Evolutionary conservation across 2,797 vertebrate species (phyloP), one percentile per base, ranked within the genome.

Genomic region (Tapirus indicus): DNA sequence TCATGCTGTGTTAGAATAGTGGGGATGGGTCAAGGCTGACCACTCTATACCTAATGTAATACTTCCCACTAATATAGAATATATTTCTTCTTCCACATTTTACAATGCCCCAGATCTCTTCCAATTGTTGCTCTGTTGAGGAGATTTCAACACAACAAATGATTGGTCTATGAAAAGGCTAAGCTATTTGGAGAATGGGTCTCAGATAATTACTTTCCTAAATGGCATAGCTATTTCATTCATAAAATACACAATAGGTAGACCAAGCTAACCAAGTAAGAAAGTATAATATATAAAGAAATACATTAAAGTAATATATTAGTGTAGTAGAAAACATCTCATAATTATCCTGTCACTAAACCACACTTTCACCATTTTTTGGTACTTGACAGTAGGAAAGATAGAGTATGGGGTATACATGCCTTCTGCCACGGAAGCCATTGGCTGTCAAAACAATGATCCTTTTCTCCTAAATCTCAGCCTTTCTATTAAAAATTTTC

Each of bases 31-130:
- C 82, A 95, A 85, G 16, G 21, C n/a, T 82, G 49, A 91, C 7
- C 58, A 92, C 84, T 77, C 11, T 82, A 83, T 79, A 88, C 14
- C 49, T 95, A 80, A 79, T 85, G 25, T 66, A 92, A 92, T 78
- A 79, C 8, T 95, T 72, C 29, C 69, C 58, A 85, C 35, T 80
- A 92, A 92, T 88, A 20, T 14, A 93, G 38, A 92, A 47, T 83
- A 88, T 71, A 97, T 96, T 84, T 89, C 25, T 95, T 91, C 32
- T 96, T 56, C 75, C 44, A 92, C 47, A 96, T 84, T 87, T 96
- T 79, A 90, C 20, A 87, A 29, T 90, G 32, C 44, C 62, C 38
- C 16, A 23, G 18, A 27, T 75, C 44, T 97, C 74, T 56, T 91
- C 74, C 68, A 95, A 58, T 60, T 75, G 49, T 88, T 82, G 49